These are phyloP conservation scores for Diploptera punctata DNA, from an alignment of 2,888 invertebrate genomes.

Conservation along the genomic window DNA sequence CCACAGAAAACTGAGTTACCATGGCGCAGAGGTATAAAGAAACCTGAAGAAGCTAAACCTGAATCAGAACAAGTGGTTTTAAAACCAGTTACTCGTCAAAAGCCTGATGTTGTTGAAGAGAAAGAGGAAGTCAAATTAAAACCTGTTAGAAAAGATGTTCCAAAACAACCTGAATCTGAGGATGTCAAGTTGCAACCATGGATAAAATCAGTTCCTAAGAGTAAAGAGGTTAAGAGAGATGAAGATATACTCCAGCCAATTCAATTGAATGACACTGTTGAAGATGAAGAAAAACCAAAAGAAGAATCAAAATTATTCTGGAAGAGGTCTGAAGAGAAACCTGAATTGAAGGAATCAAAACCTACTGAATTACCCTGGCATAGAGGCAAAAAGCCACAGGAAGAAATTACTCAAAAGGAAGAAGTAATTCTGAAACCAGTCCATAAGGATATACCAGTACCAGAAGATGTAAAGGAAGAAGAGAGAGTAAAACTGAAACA, in stretches of 20 bases:
- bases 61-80: neutral
- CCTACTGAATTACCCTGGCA: slow-evolving; percentile 27
- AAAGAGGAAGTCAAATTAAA: slow-evolving; percentile 56
- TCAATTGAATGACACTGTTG: too few species aligned
- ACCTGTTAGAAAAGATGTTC: slow-evolving; percentile 54
- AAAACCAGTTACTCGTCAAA: slow-evolving; percentile 34
- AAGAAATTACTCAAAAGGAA: slow-evolving; percentile 50
- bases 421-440: slow-evolving; percentile 58
- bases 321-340: too few species aligned
- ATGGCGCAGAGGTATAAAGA: neutral
- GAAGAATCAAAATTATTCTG: too few species aligned
- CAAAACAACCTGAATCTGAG: too few species aligned
- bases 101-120: slow-evolving; percentile 8
- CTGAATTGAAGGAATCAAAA: too few species aligned
- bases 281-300: too few species aligned
- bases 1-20: too few species aligned
- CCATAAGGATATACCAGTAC: slow-evolving; percentile 46
- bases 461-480: slow-evolving; percentile 49
- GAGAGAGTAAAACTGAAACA: slow-evolving; percentile 44
- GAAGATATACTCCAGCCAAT: too few species aligned
- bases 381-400: slow-evolving; percentile 26
- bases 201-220: neutral
- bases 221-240: too few species aligned
- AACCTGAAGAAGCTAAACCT: neutral
- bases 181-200: slow-evolving; percentile 55